Evolutionary conservation across 2,888 invertebrate genomes (phyloP), one percentile per base, ranked within the genome.

Genomic region (Reticulitermes lucifugus): DNA sequence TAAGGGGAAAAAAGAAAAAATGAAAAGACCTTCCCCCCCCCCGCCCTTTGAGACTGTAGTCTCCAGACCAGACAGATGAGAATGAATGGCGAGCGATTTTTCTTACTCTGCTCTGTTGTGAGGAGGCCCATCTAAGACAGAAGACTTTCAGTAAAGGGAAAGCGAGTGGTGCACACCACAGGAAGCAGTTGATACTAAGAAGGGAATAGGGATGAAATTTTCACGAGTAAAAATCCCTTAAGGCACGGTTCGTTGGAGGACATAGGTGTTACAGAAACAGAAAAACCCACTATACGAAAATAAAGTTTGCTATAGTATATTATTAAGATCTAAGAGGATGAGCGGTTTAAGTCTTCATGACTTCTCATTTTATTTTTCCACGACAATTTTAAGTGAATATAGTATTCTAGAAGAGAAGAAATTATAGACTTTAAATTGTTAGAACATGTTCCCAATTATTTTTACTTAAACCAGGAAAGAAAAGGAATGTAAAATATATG

Each of bases 71-170:
- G 85, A 83, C 85, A 85, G 85, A 85, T 85, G 85, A 85, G 83
- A 85, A 85, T 75, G 71, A 85, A 85, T 85, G 85, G 85, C 51
- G 75, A 60, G 65, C 77, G 79, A 85, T 85, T 85, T 85, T 85
- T 85, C 85, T 85, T 85, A 85, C 85, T 85, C 85, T 83, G 75
- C 55, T 73, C 83, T 82, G 83, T 77, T 83, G 85, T 81, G 60
- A 80, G 60, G 81, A 43, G 55, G 60, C 80, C 79, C 65, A 41
- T 70, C 35, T 81, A 51, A 70, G 35, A 84, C 80, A 81, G 80
- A 84, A 73, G 80, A 81, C 71, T n/a, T 84, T 70, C 35, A 80
- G 65, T 81, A 80, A 71, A 18, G 70, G 21, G 18, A 35, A 43
- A 75, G 21, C 21, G 75, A 41, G 43, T 29, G 29, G 25, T 2